Base-by-base conservation (phyloP, 2,797 vertebrate genomes). In the Syngnathus rostellatus region DNA sequence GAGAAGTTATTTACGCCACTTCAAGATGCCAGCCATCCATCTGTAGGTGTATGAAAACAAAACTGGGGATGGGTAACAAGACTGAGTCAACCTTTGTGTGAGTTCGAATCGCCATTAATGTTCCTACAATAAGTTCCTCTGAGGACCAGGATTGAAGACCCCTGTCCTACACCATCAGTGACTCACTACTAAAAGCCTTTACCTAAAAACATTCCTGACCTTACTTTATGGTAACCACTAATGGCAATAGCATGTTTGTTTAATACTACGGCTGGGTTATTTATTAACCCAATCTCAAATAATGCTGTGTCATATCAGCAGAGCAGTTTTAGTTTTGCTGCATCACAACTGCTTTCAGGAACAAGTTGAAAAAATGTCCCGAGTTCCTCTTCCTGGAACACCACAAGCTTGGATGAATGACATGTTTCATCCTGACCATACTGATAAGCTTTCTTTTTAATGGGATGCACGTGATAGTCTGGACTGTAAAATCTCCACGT, bases 231-330 rank as follows among this genome's bases (percentile, higher is more conserved):
- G 59, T 76, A 72, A 68, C 74, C 69, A 72, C 66, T 66, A 65
- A 70, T 78, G 43, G 70, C 55, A 72, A 76, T 74, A 74, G 63
- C 45, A 48, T 63, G 67, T 65, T 25, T 62, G 17, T 57, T 67
- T 66, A 64, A 60, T 62, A 68, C 61, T 67, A 70, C 51, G 51
- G 66, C 72, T 66, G 3, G 53, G 84, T 89, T 85, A 88, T 81
- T 85, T 68, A 88, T 80, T 87, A 88, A 87, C 80, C 66, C 50
- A 63, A 72, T 68, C 67, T 84, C 81, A 89, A 83, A 85, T 84
- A 75, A 41, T 72, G 72, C 55, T 3, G 40, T 78, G 72, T 87
- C 75, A 81, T 83, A 83, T 79, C 79, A 78, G 76, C 79, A 68
- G 51, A 80, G 81, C 71, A 66, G 78, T 83, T 79, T 79, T 77